Evolutionary conservation across 2,888 invertebrate species (phyloP).

Genomic region (Ypsolopha scabrella): DNA sequence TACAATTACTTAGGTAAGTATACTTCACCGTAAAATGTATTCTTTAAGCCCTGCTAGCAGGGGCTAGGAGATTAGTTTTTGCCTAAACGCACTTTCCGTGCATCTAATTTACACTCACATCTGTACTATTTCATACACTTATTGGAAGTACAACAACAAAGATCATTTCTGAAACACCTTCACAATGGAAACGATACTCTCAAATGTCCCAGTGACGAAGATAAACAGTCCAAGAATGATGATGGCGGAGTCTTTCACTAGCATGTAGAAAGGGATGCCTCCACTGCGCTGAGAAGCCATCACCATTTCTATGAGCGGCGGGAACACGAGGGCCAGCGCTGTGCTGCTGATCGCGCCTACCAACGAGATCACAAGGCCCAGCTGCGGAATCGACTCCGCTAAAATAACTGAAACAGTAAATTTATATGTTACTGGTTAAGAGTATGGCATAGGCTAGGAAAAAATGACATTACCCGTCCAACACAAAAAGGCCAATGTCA

Average conservation of each 20-base stretch:
- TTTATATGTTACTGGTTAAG: constrained; percentile 6
- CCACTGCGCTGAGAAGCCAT: constrained; percentile 72
- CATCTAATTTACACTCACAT: too few species aligned
- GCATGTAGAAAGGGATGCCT: constrained; percentile 46
- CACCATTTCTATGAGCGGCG: constrained; percentile 87
- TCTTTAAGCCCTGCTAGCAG: too few species aligned
- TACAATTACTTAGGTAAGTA: too few species aligned
- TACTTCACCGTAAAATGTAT: too few species aligned
- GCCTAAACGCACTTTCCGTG: too few species aligned
- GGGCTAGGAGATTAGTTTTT: too few species aligned
- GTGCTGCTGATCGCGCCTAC: constrained; percentile 93
- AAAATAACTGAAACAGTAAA: constrained; percentile 75
- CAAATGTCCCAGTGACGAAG: constrained; percentile 81
- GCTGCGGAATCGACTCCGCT: constrained; percentile 87
- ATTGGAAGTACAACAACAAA: background rate
- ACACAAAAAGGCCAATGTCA: too few species aligned
- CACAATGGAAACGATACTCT: constrained; percentile 75
- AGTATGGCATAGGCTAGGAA: too few species aligned
- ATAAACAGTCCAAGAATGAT: constrained; percentile 77
- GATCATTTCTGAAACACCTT: constrained; percentile 40
- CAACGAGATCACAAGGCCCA: constrained; percentile 89
- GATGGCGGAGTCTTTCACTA: constrained; percentile 73
- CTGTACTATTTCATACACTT: background rate
- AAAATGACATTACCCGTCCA: too few species aligned
- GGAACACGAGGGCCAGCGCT: constrained; percentile 87